These are phyloP conservation scores for Petrocephalus microphthalmus DNA, from an alignment of 2,113 vertebrate species.

Conservation along the genomic window DNA sequence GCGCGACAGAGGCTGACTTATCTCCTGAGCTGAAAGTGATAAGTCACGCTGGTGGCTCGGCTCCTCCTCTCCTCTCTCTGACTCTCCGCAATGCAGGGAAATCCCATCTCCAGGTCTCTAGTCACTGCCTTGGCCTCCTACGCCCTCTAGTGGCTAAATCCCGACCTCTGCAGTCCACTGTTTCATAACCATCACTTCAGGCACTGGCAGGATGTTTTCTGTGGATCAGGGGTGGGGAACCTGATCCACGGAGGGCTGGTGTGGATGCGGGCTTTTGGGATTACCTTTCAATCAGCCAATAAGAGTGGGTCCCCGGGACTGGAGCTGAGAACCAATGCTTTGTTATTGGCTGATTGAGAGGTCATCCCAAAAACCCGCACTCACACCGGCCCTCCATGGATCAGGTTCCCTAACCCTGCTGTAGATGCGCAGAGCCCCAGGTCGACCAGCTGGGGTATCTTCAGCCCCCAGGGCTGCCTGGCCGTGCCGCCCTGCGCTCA, in stretches of 20 bases:
- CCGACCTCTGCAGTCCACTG: neutral
- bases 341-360: too few species aligned
- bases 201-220: neutral
- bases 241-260: too few species aligned
- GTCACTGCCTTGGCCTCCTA: slow-evolving; percentile 33
- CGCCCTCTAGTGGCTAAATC: slow-evolving; percentile 56
- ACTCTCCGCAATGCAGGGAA: slow-evolving; percentile 67
- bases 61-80: slow-evolving; percentile 32
- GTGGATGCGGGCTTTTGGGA: too few species aligned
- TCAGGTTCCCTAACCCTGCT: too few species aligned
- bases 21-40: neutral
- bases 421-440: neutral
- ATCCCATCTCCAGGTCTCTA: slow-evolving; percentile 15
- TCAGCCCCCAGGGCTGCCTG: too few species aligned
- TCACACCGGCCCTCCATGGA: too few species aligned
- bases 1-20: neutral
- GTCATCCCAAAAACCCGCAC: too few species aligned
- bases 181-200: neutral
- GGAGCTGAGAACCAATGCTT: too few species aligned
- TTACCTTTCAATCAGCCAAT: too few species aligned
- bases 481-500: neutral
- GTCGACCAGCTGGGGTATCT: too few species aligned
- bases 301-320: too few species aligned
- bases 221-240: too few species aligned
- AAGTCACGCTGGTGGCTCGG: slow-evolving; percentile 38